Evolutionary conservation across 2,113 vertebrate genomes (phyloP), one percentile per base, ranked within the genome.

Genomic region (Hipposideros armiger): DNA sequence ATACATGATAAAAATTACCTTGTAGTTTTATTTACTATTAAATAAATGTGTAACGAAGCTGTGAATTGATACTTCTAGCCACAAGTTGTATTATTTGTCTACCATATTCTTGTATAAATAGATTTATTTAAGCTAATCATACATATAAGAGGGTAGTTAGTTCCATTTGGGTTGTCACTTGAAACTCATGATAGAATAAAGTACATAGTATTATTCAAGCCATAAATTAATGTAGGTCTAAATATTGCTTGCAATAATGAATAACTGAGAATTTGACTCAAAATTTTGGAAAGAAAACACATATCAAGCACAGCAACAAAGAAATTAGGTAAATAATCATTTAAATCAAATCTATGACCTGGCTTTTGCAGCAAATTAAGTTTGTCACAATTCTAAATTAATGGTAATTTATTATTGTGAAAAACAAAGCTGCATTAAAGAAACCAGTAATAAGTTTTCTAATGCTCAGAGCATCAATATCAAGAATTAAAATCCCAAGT

Each of bases 341-440:
- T 98, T 98, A 60, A 95, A 96, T 96, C 56, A 91, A 82, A 91
- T 97, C 72, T 97, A 30, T 70, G 97, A 69, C 82, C 32, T 84
- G 16, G 54, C 87, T 93, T 94, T 95, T 95, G 74, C 19, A 95
- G 93, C 60, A 96, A 64, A 97, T 97, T 96, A 97, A 94, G 72
- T 96, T 95, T 76, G 93, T 76, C 76, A 96, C 78, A 90, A 97
- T n/a, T 94, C 26, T 96, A 93, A 98, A 95, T 95, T 89, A 98
- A 93, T 95, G 47, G 58, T 97, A 97, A 98, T 98, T 97, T 96
- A 97, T 81, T 96, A 36, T 76, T 92, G 70, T 96, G 96, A 94
- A 97, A 98, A 98, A 97, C 70, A 98, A 95, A 97, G 81, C 96
- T 90, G 77, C 72, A 36, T 54, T 93, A 73, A 94, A 96, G 73